These are phyloP conservation scores for Meghimatium bilineatum DNA, from an alignment of 2,888 invertebrate genomes.

Conservation along the genomic window DNA sequence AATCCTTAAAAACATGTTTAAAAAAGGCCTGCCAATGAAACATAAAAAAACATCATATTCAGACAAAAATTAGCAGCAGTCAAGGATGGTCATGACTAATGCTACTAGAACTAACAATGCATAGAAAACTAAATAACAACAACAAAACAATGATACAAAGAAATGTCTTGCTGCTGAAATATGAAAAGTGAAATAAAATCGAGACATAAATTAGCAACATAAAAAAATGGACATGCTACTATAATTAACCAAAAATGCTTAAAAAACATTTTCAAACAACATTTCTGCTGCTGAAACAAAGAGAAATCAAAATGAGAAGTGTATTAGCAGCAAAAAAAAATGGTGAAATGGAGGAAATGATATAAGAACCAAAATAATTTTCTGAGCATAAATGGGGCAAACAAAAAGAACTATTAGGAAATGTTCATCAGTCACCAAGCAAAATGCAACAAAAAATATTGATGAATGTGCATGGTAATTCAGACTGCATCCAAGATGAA, in stretches of 20 bases:
- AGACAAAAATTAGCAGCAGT: neutral
- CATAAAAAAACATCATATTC: neutral
- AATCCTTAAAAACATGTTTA: neutral
- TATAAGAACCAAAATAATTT: neutral
- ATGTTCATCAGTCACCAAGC: constrained; percentile 4
- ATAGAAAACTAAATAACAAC: neutral
- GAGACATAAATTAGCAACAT: neutral
- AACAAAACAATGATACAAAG: neutral
- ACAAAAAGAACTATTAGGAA: neutral
- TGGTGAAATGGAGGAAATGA: neutral
- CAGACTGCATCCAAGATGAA: neutral
- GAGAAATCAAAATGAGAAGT: neutral
- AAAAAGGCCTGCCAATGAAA: neutral
- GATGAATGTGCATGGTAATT: neutral
- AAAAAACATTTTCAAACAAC: too few relatives aligned
- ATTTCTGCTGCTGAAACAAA: neutral
- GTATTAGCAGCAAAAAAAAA: neutral
- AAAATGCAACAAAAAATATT: neutral
- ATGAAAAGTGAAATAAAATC: neutral
- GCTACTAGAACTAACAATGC: neutral
- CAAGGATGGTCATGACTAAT: too few relatives aligned
- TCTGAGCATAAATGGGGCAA: neutral
- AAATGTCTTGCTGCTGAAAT: neutral
- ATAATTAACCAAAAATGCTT: too few relatives aligned
- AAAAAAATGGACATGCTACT: neutral